A percentile compares a stretch with the other conserved stretches of the same genome.
phyloP scores from a whole-genome alignment of 1,140 invertebrate species.

The Calephelis virginiensis region DNA sequence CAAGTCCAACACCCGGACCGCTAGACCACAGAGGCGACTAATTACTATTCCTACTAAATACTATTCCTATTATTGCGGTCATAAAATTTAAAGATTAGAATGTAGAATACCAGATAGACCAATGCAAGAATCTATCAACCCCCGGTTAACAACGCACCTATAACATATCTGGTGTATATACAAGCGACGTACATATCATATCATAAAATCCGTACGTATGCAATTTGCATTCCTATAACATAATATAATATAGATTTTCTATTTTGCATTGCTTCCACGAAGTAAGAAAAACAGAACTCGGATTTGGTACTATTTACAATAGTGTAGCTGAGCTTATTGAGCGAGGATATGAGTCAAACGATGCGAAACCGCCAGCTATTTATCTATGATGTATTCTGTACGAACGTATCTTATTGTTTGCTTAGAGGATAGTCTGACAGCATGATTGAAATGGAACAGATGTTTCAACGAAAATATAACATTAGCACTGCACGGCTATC shows the following conservation, averaged over 20 bases:
- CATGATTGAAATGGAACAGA: neutral
- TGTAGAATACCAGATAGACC: too few species aligned
- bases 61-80: too few species aligned
- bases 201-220: too few species aligned
- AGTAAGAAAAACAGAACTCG: neutral
- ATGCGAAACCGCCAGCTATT: constrained; percentile 3
- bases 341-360: constrained; percentile 12
- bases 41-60: too few species aligned
- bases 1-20: too few species aligned
- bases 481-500: neutral
- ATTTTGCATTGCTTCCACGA: neutral
- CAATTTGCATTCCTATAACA: too few species aligned
- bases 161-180: too few species aligned
- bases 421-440: neutral
- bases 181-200: too few species aligned
- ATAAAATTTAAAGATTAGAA: too few species aligned
- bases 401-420: constrained; percentile 2
- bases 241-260: neutral
- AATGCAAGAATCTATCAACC: too few species aligned
- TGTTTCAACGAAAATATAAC: neutral
- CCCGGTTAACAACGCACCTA: too few species aligned
- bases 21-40: too few species aligned
- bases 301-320: neutral
- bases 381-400: constrained; percentile 1
- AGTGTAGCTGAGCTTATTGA: neutral